Evolutionary conservation across 1,140 invertebrate species (phyloP).

Genomic region (Apis dorsata): DNA sequence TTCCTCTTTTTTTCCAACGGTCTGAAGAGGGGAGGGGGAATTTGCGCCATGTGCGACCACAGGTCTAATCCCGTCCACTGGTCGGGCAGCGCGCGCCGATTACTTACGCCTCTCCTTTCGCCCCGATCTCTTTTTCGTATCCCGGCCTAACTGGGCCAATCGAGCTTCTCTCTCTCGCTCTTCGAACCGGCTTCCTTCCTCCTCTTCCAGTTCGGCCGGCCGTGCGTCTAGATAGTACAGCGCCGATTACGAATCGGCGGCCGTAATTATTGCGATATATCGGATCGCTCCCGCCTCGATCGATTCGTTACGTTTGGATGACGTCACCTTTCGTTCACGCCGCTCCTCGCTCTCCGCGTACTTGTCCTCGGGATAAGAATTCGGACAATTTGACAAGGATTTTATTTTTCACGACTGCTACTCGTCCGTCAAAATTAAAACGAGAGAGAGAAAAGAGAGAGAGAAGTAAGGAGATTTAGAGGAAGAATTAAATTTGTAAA

Average conservation of each 20-base stretch:
- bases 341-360: not conserved
- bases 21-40: no score
- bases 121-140: slow-evolving; percentile 11
- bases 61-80: slow-evolving; percentile 10
- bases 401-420: no score
- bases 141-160: slow-evolving; percentile 34
- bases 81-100: no score
- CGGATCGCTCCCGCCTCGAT: slow-evolving; percentile 13
- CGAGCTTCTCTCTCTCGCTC: not conserved
- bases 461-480: no score
- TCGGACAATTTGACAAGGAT: no score
- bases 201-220: slow-evolving; percentile 15
- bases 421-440: no score
- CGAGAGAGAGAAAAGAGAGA: no score
- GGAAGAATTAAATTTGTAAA: no score
- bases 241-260: slow-evolving; percentile 51
- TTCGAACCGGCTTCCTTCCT: slow-evolving; percentile 15
- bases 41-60: not conserved
- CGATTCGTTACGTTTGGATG: slow-evolving; percentile 46
- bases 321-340: slow-evolving; percentile 47
- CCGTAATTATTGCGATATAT: slow-evolving; percentile 62
- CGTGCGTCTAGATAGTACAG: slow-evolving; percentile 28
- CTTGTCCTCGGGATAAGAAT: no score
- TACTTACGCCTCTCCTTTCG: slow-evolving; percentile 4
- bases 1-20: slow-evolving; percentile 11